A percentile compares a stretch with the other conserved stretches of the same genome.
These are phyloP conservation scores for Xestoiulus laeticollis DNA, from an alignment of 2,888 invertebrate genomes.

Conservation along the genomic window DNA sequence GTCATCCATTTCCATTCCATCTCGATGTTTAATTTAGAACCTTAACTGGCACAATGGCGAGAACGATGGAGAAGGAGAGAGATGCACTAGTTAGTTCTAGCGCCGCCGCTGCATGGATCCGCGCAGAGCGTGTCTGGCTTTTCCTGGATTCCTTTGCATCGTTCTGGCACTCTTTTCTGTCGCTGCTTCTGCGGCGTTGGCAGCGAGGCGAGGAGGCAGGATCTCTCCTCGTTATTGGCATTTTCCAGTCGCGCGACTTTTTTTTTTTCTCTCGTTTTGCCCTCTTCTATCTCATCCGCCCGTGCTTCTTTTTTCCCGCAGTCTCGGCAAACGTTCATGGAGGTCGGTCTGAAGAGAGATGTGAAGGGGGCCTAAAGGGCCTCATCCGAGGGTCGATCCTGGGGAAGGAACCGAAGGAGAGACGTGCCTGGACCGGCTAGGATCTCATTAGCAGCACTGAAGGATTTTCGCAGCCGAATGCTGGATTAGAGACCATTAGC, in stretches of 20 bases:
- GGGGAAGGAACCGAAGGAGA: not conserved
- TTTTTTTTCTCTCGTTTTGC: not conserved
- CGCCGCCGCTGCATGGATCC: not conserved
- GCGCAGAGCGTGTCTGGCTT: not conserved
- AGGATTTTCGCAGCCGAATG: not conserved
- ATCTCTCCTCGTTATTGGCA: not conserved
- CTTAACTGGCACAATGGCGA: not conserved
- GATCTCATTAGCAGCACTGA: not conserved
- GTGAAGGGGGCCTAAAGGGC: not conserved
- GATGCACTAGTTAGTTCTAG: not conserved
- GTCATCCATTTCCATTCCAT: not conserved
- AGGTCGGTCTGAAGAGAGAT: not conserved
- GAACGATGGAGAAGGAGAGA: too few species aligned
- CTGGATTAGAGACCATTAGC: not conserved
- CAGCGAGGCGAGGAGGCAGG: not conserved
- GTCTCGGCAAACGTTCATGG: not conserved
- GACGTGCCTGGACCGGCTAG: not conserved
- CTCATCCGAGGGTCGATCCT: not conserved
- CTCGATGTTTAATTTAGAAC: not conserved
- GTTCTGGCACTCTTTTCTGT: not conserved
- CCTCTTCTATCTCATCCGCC: not conserved
- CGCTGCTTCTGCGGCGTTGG: not conserved
- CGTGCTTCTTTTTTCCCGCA: not conserved
- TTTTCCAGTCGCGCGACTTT: not conserved
- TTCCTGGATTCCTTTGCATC: not conserved